Percentiles rank a stretch among this genome's conserved stretches.
phyloP scores from a whole-genome alignment of 2,797 vertebrate species.

The Phalanger gymnotis region DNA sequence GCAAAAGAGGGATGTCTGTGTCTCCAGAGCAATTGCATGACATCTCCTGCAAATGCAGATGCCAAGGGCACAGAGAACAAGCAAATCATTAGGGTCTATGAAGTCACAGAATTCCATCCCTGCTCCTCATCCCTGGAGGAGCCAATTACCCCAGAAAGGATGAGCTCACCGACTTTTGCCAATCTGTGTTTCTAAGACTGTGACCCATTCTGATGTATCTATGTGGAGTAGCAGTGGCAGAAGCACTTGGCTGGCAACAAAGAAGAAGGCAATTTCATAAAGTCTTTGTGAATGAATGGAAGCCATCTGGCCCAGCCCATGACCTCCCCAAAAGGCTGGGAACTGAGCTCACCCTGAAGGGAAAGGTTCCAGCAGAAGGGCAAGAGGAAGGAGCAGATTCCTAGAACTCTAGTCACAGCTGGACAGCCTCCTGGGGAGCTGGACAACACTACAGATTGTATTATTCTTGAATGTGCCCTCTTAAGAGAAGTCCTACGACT shows the following conservation, averaged over 20 bases:
- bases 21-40: conserved; percentile 46
- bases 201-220: conserved; percentile 76
- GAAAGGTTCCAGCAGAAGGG: neutral
- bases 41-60: conserved; percentile 35
- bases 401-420: neutral
- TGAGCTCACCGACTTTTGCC: conserved; percentile 81
- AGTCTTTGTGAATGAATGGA: neutral
- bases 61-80: conserved; percentile 68
- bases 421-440: neutral
- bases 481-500: neutral
- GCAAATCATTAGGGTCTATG: conserved; percentile 26
- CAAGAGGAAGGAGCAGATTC: conserved; percentile 24
- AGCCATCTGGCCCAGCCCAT: conserved; percentile 20
- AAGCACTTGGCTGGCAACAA: conserved; percentile 23
- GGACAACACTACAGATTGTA: neutral
- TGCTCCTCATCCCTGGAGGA: conserved; percentile 13
- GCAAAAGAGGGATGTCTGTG: neutral
- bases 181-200: conserved; percentile 64
- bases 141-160: conserved; percentile 66
- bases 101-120: conserved; percentile 70
- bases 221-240: conserved; percentile 55
- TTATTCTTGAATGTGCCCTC: neutral
- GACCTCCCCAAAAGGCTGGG: conserved; percentile 28
- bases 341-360: neutral
- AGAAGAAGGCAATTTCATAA: conserved; percentile 55